phyloP scores from a whole-genome alignment of 2,113 vertebrate species.

The Tachycineta bicolor region DNA sequence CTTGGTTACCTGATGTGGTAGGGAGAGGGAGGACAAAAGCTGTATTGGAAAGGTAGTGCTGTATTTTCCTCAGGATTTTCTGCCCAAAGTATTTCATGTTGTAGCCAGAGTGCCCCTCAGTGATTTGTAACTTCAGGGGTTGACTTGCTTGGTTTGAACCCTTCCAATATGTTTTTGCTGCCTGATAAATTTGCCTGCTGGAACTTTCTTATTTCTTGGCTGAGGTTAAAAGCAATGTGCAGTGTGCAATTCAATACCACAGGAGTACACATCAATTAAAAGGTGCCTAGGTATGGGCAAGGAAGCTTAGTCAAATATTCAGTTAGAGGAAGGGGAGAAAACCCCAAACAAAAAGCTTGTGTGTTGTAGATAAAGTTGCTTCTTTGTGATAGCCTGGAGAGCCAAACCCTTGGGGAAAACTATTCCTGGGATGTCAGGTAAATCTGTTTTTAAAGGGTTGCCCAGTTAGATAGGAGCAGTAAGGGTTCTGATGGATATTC shows the following conservation, averaged over 20 bases:
- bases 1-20: background rate
- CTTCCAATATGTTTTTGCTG: background rate
- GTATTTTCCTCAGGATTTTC: background rate
- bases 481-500: background rate
- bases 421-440: background rate
- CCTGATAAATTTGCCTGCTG: background rate
- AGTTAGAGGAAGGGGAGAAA: accelerated
- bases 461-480: accelerated
- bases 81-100: background rate
- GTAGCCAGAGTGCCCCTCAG: background rate
- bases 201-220: background rate
- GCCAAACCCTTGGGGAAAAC: background rate
- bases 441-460: background rate
- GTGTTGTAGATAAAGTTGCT: background rate
- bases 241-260: background rate
- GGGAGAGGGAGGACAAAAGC: background rate
- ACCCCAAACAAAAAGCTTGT: background rate
- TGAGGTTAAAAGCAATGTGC: background rate
- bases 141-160: background rate
- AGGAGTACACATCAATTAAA: background rate
- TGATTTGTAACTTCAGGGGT: background rate
- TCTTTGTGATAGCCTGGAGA: background rate
- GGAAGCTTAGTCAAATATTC: background rate
- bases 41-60: background rate
- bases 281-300: background rate